Evolutionary conservation across 1,140 invertebrate species (phyloP).

Genomic region (Pachyrhynchus sulphureomaculatus): DNA sequence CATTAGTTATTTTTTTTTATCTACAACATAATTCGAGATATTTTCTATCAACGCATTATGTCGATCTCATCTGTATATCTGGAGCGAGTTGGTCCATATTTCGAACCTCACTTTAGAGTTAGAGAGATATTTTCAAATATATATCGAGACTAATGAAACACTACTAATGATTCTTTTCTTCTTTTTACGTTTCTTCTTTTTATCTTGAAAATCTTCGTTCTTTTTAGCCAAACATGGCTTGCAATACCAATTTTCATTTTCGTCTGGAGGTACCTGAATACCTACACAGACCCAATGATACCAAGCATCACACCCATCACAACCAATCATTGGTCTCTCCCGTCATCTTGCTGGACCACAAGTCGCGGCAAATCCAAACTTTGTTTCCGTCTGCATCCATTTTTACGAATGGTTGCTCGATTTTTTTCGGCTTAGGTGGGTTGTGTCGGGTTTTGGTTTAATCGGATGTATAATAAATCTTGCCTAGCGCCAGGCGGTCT

Average conservation of each 20-base stretch:
- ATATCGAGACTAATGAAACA: no score
- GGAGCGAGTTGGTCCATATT: no score
- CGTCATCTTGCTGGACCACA: conserved; percentile 92
- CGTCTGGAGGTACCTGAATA: conserved; percentile 85
- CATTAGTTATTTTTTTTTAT: no score
- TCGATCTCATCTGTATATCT: no score
- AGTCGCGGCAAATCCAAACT: conserved; percentile 96
- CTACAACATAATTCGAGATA: no score
- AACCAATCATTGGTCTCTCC: conserved; percentile 97
- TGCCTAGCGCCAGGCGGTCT: conserved; percentile 40
- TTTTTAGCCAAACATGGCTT: conserved; percentile 77
- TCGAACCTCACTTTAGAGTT: no score
- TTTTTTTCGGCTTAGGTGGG: conserved; percentile 36
- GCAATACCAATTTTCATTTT: conserved; percentile 93
- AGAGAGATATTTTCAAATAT: no score
- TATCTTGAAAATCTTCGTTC: conserved; percentile 62
- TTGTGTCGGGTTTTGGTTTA: conserved; percentile 41
- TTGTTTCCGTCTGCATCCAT: conserved; percentile 84
- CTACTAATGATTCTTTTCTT: conserved; percentile 63
- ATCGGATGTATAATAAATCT: conserved; percentile 46
- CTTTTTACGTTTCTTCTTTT: conserved; percentile 71
- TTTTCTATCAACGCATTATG: no score
- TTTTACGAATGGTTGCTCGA: conserved; percentile 40
- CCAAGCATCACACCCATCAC: conserved; percentile 97
- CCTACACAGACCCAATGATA: conserved; percentile 96